These are phyloP conservation scores for Neomonachus schauinslandi DNA, from an alignment of 2,113 vertebrate species.

Conservation along the genomic window DNA sequence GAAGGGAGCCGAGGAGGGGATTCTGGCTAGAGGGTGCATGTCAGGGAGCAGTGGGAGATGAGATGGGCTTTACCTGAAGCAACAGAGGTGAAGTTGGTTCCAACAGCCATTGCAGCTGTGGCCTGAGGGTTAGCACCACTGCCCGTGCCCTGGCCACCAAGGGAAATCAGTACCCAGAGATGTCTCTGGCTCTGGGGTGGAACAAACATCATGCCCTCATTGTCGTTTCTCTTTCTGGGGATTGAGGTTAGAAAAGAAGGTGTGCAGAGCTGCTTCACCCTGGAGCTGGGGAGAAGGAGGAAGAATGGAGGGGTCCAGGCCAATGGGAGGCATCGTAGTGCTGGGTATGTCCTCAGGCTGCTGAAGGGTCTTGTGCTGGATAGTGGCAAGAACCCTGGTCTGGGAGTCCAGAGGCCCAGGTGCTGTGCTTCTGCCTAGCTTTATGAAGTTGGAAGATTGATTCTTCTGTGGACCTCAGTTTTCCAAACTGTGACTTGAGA, in stretches of 20 bases:
- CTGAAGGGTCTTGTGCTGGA: neutral
- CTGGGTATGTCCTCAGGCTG: fast-evolving
- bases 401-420: neutral
- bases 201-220: neutral
- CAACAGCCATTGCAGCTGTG: neutral
- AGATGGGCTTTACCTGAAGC: neutral
- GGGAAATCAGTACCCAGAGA: slow-evolving; percentile 31
- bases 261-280: neutral
- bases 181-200: neutral
- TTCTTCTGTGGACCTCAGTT: neutral
- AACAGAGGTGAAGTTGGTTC: neutral
- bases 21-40: neutral
- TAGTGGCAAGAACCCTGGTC: neutral
- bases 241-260: slow-evolving; percentile 44
- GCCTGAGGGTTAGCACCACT: neutral
- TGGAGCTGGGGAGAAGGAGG: neutral
- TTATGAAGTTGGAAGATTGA: neutral
- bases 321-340: fast-evolving
- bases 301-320: neutral
- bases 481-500: neutral
- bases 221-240: neutral
- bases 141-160: neutral
- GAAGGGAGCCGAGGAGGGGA: neutral
- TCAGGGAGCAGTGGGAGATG: neutral
- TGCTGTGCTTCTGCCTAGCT: neutral